Evolutionary conservation across 2,113 vertebrate genomes (phyloP).

Genomic region (Thunnus maccoyii): DNA sequence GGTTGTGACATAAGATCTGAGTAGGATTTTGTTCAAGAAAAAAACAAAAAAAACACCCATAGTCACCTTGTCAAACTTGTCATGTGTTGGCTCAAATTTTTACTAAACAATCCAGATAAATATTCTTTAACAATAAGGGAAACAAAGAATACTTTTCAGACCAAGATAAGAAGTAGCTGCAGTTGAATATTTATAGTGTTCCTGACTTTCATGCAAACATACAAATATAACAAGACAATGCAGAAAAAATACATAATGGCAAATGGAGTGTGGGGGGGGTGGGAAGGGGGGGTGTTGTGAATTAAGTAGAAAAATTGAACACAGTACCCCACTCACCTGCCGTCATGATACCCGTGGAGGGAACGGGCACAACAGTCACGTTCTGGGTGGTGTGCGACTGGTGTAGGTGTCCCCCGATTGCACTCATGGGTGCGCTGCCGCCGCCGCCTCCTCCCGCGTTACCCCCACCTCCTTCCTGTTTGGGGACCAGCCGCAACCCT

Average conservation of each 20-base stretch:
- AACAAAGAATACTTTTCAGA: background rate
- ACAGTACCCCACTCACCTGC: slow-evolving; percentile 84
- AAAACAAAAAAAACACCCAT: no score
- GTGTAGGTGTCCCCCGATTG: slow-evolving; percentile 90
- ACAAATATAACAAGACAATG: background rate
- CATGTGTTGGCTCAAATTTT: no score
- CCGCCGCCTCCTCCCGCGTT: slow-evolving; percentile 80
- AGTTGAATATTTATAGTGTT: slow-evolving; percentile 22
- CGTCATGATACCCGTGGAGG: slow-evolving; percentile 96
- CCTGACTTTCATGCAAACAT: background rate
- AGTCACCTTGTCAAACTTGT: no score
- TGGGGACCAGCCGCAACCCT: slow-evolving; percentile 85
- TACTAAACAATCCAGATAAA: background rate
- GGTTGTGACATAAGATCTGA: no score
- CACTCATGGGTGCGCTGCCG: slow-evolving; percentile 74
- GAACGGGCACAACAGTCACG: slow-evolving; percentile 95
- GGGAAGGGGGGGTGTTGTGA: background rate
- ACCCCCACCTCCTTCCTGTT: slow-evolving; percentile 85
- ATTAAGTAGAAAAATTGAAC: background rate
- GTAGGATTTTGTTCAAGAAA: no score
- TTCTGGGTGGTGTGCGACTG: slow-evolving; percentile 95
- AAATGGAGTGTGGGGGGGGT: background rate
- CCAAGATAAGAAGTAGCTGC: background rate
- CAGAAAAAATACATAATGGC: background rate
- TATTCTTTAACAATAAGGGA: background rate